Base-by-base conservation (phyloP, 1,140 invertebrate genomes). In the Musca vetustissima region DNA sequence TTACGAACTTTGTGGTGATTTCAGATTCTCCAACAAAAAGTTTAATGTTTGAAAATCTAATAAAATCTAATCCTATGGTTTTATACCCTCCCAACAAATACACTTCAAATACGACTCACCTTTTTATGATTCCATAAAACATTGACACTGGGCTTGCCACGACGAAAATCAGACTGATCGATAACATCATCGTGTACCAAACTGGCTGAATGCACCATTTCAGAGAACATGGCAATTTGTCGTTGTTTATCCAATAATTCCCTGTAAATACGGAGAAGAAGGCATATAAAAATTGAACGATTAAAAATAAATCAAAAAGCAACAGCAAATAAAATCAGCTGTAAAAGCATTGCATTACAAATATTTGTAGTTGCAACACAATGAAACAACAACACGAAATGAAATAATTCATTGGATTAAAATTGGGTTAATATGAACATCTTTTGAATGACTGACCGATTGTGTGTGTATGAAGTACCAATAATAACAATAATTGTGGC, bases 201-300 rank as follows among this genome's bases (percentile, higher is more conserved):
- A 70, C 96, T 98, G 66, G 98, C 97, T 70, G 94, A 97, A 85
- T 99, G 98, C 76, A 99, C 97, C 98, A 99, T 99, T 89, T 99
- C 98, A 52, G 94, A 89, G 73, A 99, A 95, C 89, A 98, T 94
- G 55, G 97, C 95, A 73, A 99, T 90, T 77, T 93, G 89, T 82
- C 92, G 88, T 85, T 99, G 98, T 73, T 90, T 88, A 70, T 87
- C 83, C 78, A 92, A 86, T 78, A 95, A 85, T 74, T 78, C 74
- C 69, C 80, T 82, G 73, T 66, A 73, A 76, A 32, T n/a, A 66
- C 22, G 49, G 4, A 66, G 14, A 22, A 24, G 22, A 24, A 21
- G 22, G 13, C 4, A 19, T 6, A 57, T 7, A 48, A 24, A 0
- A 15, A 36, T 28, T 22, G 24, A 57, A 47, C 14, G 22, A 22